Base-by-base conservation (phyloP, 2,888 invertebrate genomes). In the Eupithecia abbreviata region DNA sequence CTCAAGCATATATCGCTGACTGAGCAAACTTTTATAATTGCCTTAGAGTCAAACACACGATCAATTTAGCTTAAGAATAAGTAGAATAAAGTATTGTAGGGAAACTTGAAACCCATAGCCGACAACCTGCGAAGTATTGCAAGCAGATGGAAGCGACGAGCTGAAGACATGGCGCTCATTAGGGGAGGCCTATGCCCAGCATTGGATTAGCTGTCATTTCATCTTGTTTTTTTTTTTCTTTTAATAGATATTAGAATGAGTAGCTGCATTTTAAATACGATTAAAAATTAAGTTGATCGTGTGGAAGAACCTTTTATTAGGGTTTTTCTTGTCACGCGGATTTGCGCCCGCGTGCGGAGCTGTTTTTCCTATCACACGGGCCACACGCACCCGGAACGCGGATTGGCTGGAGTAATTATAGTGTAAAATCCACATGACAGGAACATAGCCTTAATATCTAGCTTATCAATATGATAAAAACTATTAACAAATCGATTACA, bases 401-500 rank as follows among this genome's bases (percentile, higher is more conserved):
- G 30, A 1, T 30, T 30, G 30, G 30, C 30, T 30, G 30, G 30
- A 30, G 30, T 30, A 30, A 30, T 30, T 30, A 30, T 30, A 30
- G 30, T 30, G 30, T 30, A 30, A 30, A 30, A 30, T 30, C 30
- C 30, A 30, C 30, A 30, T 30, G 30, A 0, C 30, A 30, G 30
- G 30, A 30, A 30, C 30, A 30, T 30, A 30, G 30, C 30, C 30
- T 30, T 30, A 30, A 55, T 42, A 51, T 45, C 66, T 71, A 77
- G 12, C 41, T 43, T 68, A 74, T 43, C 3, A 67, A 41, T 45
- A 45, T 15, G 9, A 15, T 67, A 65, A 45, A 76, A 80, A 30
- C 13, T 79, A 75, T 72, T 75, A 75, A 82, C 67, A 80, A 55
- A 79, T 75, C 51, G 49, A 70, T 76, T 79, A 80, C 79, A n/a